Percentiles rank a stretch among this genome's conserved stretches.
These are phyloP conservation scores for Paralichthys olivaceus DNA, from an alignment of 2,113 vertebrate genomes.

Conservation along the genomic window DNA sequence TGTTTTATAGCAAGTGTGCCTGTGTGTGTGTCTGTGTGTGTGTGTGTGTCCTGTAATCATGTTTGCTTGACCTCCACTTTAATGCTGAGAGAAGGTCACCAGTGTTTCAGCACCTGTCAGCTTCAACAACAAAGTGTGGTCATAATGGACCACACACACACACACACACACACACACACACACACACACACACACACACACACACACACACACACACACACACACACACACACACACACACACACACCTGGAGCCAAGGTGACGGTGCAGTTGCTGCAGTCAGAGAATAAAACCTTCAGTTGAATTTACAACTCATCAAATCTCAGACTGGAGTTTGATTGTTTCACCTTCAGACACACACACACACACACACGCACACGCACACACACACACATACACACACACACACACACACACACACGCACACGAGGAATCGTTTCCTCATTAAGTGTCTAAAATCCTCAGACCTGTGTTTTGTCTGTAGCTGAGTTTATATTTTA, in stretches of 20 bases:
- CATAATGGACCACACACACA: constrained; percentile 11
- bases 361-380: not conserved
- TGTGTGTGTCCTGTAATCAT: constrained; percentile 27
- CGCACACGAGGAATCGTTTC: not conserved
- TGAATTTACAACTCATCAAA: constrained; percentile 50
- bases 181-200: constrained; percentile 25
- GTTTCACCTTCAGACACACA: constrained; percentile 7
- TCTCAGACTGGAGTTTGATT: constrained; percentile 20
- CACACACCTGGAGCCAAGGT: constrained; percentile 35
- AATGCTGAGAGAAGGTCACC: constrained; percentile 51
- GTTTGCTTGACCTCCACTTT: constrained; percentile 26
- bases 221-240: constrained; percentile 35
- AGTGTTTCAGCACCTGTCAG: constrained; percentile 65
- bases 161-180: constrained; percentile 19
- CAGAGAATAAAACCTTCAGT: constrained; percentile 48
- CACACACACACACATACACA: no score
- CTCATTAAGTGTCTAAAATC: no score
- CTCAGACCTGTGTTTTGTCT: no score
- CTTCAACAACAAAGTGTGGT: constrained; percentile 56
- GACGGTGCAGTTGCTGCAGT: constrained; percentile 12
- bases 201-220: constrained; percentile 12
- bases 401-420: no score
- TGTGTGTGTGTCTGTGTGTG: not conserved
- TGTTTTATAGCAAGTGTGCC: not conserved
- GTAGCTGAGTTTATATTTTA: no score